Percentiles rank a stretch among this genome's conserved stretches.
phyloP scores from a whole-genome alignment of 2,113 vertebrate species.

The Perca fluviatilis region DNA sequence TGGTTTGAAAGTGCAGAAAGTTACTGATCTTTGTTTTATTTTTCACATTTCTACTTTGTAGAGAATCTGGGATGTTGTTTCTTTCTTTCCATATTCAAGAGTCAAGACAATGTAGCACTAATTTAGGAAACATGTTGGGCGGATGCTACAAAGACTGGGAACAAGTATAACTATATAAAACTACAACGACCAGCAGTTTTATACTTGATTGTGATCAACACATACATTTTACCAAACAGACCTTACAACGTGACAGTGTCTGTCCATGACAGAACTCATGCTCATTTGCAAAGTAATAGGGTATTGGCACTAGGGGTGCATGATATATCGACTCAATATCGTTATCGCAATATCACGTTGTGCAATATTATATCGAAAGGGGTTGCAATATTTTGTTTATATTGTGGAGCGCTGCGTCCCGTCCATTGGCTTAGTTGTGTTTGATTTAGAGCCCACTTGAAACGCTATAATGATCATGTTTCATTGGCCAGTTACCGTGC shows the following conservation, averaged over 20 bases:
- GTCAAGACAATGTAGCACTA: background rate
- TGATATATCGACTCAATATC: too few relatives aligned
- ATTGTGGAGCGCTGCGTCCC: too few relatives aligned
- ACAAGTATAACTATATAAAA: background rate
- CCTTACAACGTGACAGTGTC: background rate
- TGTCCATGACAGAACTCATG: background rate
- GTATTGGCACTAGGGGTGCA: background rate
- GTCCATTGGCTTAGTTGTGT: too few relatives aligned
- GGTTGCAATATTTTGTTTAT: too few relatives aligned
- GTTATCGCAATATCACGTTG: too few relatives aligned
- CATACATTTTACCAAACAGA: background rate
- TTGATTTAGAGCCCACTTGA: too few relatives aligned
- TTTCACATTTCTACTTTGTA: constrained; percentile 3
- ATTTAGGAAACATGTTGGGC: background rate
- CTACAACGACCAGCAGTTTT: background rate
- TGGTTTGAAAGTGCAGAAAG: background rate
- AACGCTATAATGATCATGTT: too few relatives aligned
- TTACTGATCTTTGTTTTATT: background rate
- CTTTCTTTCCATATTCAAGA: background rate
- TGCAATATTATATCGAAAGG: too few relatives aligned
- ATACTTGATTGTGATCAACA: background rate
- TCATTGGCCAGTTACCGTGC: too few relatives aligned
- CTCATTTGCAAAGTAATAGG: background rate
- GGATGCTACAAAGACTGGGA: background rate
- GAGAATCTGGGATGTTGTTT: background rate